Percentiles rank a stretch among this genome's conserved stretches.
Conservation (phyloP, 2,113 vertebrate genomes). For the Bettongia penicillata region DNA sequence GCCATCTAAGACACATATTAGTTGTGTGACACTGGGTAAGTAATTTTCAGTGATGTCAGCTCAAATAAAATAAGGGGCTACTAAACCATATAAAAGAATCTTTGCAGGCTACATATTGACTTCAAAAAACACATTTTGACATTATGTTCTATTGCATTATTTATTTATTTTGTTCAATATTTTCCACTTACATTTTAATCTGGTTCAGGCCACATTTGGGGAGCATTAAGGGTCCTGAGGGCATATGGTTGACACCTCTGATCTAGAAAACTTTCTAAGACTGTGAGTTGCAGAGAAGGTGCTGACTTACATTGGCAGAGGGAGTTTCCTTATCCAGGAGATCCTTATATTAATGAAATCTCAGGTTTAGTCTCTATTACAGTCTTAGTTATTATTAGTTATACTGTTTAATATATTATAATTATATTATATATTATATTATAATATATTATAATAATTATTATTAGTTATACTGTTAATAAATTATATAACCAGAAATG, state of each 20-base stretch:
- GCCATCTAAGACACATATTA: not conserved
- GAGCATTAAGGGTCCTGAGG: not conserved
- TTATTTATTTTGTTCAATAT: not conserved
- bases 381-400: not conserved
- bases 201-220: not conserved
- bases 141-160: not conserved
- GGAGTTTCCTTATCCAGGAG: not conserved
- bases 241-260: not conserved
- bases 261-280: not conserved
- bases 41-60: not conserved
- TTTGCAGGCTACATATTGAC: not conserved
- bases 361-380: not conserved
- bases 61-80: not conserved
- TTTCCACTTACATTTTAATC: not conserved
- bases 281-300: not conserved
- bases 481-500: not conserved
- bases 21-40: not conserved
- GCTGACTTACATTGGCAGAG: not conserved
- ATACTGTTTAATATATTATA: not conserved
- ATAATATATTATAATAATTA: no score
- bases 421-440: not conserved
- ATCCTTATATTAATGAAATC: not conserved
- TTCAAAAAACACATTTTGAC: not conserved
- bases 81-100: not conserved
- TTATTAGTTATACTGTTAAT: not conserved